Evolutionary conservation across 2,797 vertebrate species (phyloP), one percentile per base, ranked within the genome.

Genomic region (Catamblyrhynchus diadema): DNA sequence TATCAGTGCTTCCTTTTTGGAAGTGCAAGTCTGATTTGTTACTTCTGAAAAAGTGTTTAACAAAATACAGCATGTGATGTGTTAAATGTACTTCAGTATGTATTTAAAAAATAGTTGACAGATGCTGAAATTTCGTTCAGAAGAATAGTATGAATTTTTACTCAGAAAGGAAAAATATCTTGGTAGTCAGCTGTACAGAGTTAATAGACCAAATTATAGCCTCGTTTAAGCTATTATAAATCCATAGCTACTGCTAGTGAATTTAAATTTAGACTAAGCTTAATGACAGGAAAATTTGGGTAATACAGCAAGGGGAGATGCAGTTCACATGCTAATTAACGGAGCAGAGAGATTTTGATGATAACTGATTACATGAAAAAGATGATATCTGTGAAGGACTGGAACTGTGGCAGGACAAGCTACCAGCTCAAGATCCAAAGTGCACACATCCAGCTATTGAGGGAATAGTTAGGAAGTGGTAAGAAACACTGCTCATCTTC

Each of bases 141-240:
- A 83, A 70, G 8, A 66, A 21, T 50, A 74, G 25, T 27, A 44
- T n/a, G 57, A 71, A 28, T 82, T 87, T 93, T 89, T 18, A 80
- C 37, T 50, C 37, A 48, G 60, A 78, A 86, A 90, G 88, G 66
- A 84, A 91, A 94, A 85, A 88, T 80, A 84, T 84, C 82, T 86
- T 88, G 67, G 65, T 93, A 94, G 89, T 91, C 93, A 96, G 69
- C 91, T 94, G 62, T 75, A 90, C 75, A 61, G 93, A 94, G 75
- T 94, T 96, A 96, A 94, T 94, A 94, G 75, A 94, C 79, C 90
- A 94, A 94, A 96, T 94, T 93, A 95, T 81, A 94, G 72, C 47
- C 61, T 95, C 82, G 93, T 95, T 95, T 96, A 94, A 91, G 72
- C 77, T 94, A 86, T 94, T 96, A 95, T 88, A 93, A 94, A 95